phyloP scores from a whole-genome alignment of 2,113 vertebrate species.

The Numida meleagris region DNA sequence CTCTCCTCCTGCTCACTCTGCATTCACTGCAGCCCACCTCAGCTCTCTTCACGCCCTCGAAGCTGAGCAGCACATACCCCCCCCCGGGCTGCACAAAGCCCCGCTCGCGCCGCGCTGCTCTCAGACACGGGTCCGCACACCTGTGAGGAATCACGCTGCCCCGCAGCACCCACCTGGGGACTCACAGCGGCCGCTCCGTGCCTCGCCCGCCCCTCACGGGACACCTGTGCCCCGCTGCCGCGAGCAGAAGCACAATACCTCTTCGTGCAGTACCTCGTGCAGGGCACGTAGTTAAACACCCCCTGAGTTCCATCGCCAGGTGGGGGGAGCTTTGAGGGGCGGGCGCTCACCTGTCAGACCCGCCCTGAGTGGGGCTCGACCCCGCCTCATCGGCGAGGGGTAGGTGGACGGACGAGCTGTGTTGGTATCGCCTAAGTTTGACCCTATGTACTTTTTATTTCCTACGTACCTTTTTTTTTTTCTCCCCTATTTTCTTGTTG shows the following conservation, averaged over 20 bases:
- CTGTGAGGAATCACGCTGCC: accelerated
- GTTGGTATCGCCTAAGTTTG: accelerated
- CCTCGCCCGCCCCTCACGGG: accelerated
- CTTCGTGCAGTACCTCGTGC: accelerated
- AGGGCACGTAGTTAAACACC: accelerated
- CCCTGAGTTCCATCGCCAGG: accelerated
- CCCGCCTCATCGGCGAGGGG: not conserved
- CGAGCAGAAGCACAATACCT: accelerated
- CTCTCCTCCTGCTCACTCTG: not conserved
- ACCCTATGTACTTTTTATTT: accelerated
- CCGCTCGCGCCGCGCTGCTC: too few species aligned
- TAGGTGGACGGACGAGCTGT: accelerated
- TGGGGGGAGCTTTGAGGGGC: accelerated
- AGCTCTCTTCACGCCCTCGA: accelerated
- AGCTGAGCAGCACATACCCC: accelerated
- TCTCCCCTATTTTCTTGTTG: too few species aligned
- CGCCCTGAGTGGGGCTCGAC: accelerated
- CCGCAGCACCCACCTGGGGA: not conserved
- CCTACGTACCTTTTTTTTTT: too few species aligned
- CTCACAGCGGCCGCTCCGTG: accelerated
- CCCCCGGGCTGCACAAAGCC: accelerated
- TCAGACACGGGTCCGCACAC: accelerated
- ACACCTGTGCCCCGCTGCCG: accelerated
- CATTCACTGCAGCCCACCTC: accelerated
- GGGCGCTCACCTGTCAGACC: accelerated